Base-by-base conservation (phyloP, 2,888 invertebrate genomes). In the Anoncus sp. region DNA sequence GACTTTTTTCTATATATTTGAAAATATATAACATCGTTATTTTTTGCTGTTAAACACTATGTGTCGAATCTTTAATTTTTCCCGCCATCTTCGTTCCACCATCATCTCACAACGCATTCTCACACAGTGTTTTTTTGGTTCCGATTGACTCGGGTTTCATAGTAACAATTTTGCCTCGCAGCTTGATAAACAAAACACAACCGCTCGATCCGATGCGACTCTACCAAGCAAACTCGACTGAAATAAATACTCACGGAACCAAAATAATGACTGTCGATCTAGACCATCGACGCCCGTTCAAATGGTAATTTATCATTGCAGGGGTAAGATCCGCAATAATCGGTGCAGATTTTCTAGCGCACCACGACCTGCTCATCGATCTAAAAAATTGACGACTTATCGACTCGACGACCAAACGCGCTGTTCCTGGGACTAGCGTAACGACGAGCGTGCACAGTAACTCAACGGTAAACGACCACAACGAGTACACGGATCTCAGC, bases 221-320 rank as follows among this genome's bases (percentile, higher is more conserved):
- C n/a, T n/a, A n/a, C n/a, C n/a, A n/a, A 7, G 63, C 69, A 0
- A 74, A 74, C n/a, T 10, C 40, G 1, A 60, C 67, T 0, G 43
- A 10, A 16, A 73, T 65, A 18, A 20, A 12, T 7, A 73, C 65
- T 6, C 57, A 16, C 18, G 47, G 57, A 5, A 35, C 12, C 0
- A 53, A 57, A 55, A 3, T 31, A 18, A 12, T 63, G 1, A 65
- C 45, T 12, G 20, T 35, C 0, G 43, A 62, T 24, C 51, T 71
- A 18, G 60, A 40, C 7, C 38, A 51, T 9, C 27, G 75, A 16
- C 45, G 69, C 10, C 6, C 14, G 7, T 63, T 75, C 22, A 53
- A 43, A 14, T 75, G 63, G 63, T 18, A 35, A 1, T 75, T 75
- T 20, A 57, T 75, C 18, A 69, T 75, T 22, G 75, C 69, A 12